Evolutionary conservation across 2,888 invertebrate species (phyloP).

Genomic region (Eueremaeus valkanovi): DNA sequence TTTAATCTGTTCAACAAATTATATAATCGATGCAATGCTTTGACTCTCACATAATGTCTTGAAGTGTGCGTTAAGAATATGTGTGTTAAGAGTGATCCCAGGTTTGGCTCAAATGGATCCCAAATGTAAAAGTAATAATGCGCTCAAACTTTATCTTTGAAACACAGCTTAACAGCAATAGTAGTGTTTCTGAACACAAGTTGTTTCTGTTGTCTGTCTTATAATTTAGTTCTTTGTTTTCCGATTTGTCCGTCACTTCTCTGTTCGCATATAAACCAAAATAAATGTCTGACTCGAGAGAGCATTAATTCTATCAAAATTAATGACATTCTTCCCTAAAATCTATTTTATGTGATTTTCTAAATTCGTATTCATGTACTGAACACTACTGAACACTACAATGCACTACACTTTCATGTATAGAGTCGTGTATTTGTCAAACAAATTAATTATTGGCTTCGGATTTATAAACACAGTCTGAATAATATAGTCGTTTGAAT

Average conservation of each 20-base stretch:
- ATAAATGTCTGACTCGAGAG: not conserved
- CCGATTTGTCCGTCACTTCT: not conserved
- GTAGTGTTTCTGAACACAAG: not conserved
- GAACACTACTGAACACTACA: too few relatives aligned
- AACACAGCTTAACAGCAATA: not conserved
- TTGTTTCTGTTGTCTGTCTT: not conserved
- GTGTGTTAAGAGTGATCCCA: not conserved
- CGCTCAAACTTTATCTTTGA: not conserved
- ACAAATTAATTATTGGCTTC: not conserved
- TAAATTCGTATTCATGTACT: too few relatives aligned
- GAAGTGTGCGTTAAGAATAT: not conserved
- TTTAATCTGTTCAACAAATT: too few relatives aligned
- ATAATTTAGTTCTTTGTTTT: conserved; percentile 13
- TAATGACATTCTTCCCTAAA: too few relatives aligned
- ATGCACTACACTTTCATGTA: too few relatives aligned
- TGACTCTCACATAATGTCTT: too few relatives aligned
- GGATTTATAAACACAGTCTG: not conserved
- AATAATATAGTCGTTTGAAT: not conserved
- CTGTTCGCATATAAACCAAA: not conserved
- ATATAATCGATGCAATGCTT: too few relatives aligned
- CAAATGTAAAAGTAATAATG: conserved; percentile 22
- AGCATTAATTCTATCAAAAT: not conserved
- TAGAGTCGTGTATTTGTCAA: not conserved
- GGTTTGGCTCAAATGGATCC: not conserved
- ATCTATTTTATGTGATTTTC: too few relatives aligned